Evolutionary conservation across 2,113 vertebrate genomes (phyloP), one percentile per base, ranked within the genome.

Genomic region (Pseudopodoces humilis): DNA sequence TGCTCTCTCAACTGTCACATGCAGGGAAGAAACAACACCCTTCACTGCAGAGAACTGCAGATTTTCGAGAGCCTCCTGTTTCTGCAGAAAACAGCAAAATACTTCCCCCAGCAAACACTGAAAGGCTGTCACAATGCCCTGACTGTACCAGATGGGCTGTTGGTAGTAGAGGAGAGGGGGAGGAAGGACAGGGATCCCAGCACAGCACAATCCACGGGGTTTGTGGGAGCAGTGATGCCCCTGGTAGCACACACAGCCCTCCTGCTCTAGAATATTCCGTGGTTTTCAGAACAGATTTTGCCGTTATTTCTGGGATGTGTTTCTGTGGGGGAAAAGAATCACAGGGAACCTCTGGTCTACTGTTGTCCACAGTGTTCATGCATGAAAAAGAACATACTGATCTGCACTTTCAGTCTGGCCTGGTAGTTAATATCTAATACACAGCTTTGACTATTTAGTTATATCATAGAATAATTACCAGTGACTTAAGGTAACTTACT

Each of bases 221-320:
- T 70, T 0, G 3, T 59, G 56, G 47, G n/a, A 41, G 37, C 0
- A 35, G 24, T 0, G 1, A 39, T 4, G 33, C 10, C 72, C 37
- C 77, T 56, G 37, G 23, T 2, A 82, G 58, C 35, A 43, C 10
- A 35, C 77, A 41, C 49, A 62, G 11, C 67, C 8, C 62, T 90
- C 49, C 83, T 70, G 56, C 23, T 84, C 69, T 24, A 41, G 81
- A 87, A 84, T 23, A 62, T 58, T 85, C 69, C 6, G 20, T 11
- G 20, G 2, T 85, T 46, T 88, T 41, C 75, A 76, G 31, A 60
- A 46, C 4, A 47, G 21, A 69, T 58, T 43, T 62, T 65, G 21
- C 15, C 56, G 20, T 23, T 68, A 3, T 28, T 87, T 46, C 70
- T 53, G 59, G 50, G 33, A 63, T 59, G 16, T 6, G 9, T 27